phyloP scores from a whole-genome alignment of 2,113 vertebrate species.

The Coptodon rendalli region DNA sequence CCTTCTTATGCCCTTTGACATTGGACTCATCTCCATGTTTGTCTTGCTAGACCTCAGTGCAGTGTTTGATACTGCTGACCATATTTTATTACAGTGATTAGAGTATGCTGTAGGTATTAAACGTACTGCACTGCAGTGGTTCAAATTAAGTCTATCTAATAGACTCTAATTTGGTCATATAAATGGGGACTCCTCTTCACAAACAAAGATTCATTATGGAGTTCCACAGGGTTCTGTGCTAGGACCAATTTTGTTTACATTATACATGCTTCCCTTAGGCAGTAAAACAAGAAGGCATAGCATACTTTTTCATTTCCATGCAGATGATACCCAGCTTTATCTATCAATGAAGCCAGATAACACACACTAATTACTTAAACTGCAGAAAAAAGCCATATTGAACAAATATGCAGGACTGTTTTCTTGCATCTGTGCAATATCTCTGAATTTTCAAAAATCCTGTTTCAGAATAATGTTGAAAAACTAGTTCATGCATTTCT shows the following conservation, averaged over 20 bases:
- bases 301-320: neutral
- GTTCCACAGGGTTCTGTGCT: neutral
- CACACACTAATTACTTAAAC: neutral
- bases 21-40: neutral
- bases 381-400: neutral
- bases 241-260: neutral
- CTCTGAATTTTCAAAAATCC: neutral
- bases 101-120: neutral
- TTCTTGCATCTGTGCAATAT: neutral
- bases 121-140: neutral
- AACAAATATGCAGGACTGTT: neutral
- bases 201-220: neutral
- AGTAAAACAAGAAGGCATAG: neutral
- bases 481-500: neutral
- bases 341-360: neutral
- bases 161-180: neutral
- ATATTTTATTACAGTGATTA: neutral
- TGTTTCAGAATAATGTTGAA: neutral
- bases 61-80: neutral
- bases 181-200: neutral
- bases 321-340: neutral
- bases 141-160: neutral
- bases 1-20: neutral
- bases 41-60: neutral
- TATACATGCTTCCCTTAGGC: neutral